Base-by-base conservation (phyloP, 2,797 vertebrate genomes). In the Aulostomus chinensis region DNA sequence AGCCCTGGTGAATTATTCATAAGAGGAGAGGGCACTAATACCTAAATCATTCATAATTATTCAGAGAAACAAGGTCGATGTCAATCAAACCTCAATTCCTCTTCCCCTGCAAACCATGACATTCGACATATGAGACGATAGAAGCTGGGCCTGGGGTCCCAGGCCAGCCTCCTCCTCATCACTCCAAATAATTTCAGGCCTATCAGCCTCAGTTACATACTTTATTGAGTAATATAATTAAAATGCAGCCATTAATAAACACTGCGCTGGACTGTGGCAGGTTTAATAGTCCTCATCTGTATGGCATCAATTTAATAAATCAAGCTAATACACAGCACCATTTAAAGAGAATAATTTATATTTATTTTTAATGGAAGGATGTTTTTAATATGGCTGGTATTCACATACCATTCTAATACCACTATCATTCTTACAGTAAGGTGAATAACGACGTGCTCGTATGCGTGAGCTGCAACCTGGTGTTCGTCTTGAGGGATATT, bases 31-130 rank as follows among this genome's bases (percentile, higher is more conserved):
- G 68, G 63, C 80, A 82, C 76, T 77, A 78, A 78, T 76, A 68
- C 60, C 66, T 76, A 76, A 86, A 82, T 83, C 60, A 83, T 81
- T 87, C 68, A 87, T 78, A 86, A 82, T 86, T 87, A 88, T 88
- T 85, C 69, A 74, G 41, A 50, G 68, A 64, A 80, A 79, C 81
- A 72, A 74, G 81, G 78, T 83, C 75, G 63, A 62, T 73, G 84
- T 64, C 80, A 78, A 86, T 90, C 80, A 86, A 81, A 81, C 28
- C 50, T 65, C 69, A 20, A 58, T 79, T 50, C 31, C 35, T 58
- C 61, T n/a, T 64, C 35, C 68, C 36, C 48, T 45, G 41, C 62
- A 55, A 53, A 58, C 53, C 41, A 15, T 3, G 31, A 40, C 58
- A 30, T 67, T 37, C 79, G 76, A 62, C 76, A 71, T 75, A 54